phyloP scores from a whole-genome alignment of 2,888 invertebrate genomes.

The Aphidius colemani region DNA sequence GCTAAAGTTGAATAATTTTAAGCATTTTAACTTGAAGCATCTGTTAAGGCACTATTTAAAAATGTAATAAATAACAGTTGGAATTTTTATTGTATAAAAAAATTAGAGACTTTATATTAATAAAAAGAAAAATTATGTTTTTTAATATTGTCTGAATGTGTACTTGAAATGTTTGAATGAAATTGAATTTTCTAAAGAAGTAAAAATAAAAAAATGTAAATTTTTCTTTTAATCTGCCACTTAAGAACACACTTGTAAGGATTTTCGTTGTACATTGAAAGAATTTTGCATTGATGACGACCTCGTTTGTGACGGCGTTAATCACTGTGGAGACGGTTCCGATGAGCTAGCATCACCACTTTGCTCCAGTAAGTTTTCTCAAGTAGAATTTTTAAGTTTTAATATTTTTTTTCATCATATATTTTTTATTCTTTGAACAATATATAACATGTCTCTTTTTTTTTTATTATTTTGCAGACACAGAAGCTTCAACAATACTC shows the following conservation, averaged over 20 bases:
- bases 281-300: constrained; percentile 92
- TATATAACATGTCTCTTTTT: neutral
- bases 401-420: neutral
- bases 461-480: constrained; percentile 59
- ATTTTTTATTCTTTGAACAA: neutral
- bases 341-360: constrained; percentile 85
- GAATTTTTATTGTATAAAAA: constrained; percentile 3
- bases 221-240: constrained; percentile 34
- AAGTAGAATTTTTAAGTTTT: neutral
- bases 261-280: constrained; percentile 84
- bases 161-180: constrained; percentile 22
- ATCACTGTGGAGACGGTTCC: constrained; percentile 92
- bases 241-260: constrained; percentile 86
- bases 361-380: constrained; percentile 77
- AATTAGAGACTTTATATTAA: constrained; percentile 15
- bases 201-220: neutral
- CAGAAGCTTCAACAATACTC: constrained; percentile 68
- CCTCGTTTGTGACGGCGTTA: constrained; percentile 88
- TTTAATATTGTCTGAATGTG: constrained; percentile 19
- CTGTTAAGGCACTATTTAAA: too few relatives aligned
- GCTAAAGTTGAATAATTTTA: too few relatives aligned
- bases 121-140: neutral
- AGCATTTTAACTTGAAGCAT: too few relatives aligned
- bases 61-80: neutral
- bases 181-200: too few relatives aligned